phyloP scores from a whole-genome alignment of 1,140 invertebrate species.

The Thaumatotibia leucotreta region DNA sequence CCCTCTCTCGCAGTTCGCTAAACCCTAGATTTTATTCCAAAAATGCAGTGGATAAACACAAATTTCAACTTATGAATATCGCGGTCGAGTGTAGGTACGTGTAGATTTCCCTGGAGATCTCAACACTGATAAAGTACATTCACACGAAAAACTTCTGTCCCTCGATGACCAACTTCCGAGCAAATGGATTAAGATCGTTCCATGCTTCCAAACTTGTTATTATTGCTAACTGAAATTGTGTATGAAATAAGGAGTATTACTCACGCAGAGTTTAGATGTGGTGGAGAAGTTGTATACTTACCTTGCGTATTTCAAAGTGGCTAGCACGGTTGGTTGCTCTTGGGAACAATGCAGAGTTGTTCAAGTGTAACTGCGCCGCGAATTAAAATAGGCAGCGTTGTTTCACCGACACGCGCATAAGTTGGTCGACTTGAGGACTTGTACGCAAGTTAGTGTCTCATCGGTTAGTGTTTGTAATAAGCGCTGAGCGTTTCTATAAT shows the following conservation, averaged over 20 bases:
- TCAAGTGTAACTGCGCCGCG: slow-evolving; percentile 18
- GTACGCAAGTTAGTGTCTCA: slow-evolving; percentile 26
- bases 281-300: not conserved
- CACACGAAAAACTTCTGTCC: slow-evolving; percentile 8
- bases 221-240: slow-evolving; percentile 6
- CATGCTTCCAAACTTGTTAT: slow-evolving; percentile 7
- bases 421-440: slow-evolving; percentile 31
- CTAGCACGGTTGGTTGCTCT: not conserved
- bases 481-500: slow-evolving; percentile 20
- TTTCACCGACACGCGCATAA: slow-evolving; percentile 34
- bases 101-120: slow-evolving; percentile 7
- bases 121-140: slow-evolving; percentile 12
- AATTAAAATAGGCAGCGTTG: slow-evolving; percentile 35
- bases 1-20: not conserved
- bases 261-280: not conserved
- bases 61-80: slow-evolving; percentile 12
- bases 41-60: not conserved
- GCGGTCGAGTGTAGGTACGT: slow-evolving; percentile 8
- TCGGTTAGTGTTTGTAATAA: not conserved
- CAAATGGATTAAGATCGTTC: slow-evolving; percentile 14
- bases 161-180: slow-evolving; percentile 8
- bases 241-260: not conserved
- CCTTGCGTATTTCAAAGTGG: slow-evolving; percentile 5
- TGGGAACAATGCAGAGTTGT: slow-evolving; percentile 18
- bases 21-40: not conserved